Base-by-base conservation (phyloP, 2,888 invertebrate species). In the Synanthedon tipuliformis region DNA sequence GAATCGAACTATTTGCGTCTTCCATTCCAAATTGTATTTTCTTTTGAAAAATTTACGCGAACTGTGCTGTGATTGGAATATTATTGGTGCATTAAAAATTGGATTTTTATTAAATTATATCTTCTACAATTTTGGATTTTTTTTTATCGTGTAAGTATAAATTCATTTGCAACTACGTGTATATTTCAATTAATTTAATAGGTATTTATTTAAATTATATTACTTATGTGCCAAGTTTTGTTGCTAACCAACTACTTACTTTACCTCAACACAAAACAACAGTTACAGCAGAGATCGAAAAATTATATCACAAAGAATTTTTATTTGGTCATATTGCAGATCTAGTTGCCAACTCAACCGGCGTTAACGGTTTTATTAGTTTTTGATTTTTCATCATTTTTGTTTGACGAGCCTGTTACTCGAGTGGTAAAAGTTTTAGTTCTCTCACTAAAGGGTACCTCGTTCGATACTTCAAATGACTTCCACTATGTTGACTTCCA, bases 71-170 rank as follows among this genome's bases (percentile, higher is more conserved):
- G 76, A 58, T 67, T 73, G 71, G 67, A 65, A 62, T 65, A 68
- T n/a, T n/a, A n/a, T n/a, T n/a, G 69, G 73, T 75, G 74, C 65
- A 67, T 71, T 60, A 59, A 61, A 64, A 62, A 55, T 58, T 63
- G 59, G 62, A 66, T 68, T 72, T 23, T 71, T 76, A 73, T 74
- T 70, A 71, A 65, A 54, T 58, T 62, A 56, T 34, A 57, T 66
- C 62, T 61, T 61, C 61, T 58, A 56, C 55, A 51, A 41, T 56
- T 59, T 61, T 71, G 78, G 76, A 79, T 77, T 78, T 70, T 77
- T 78, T 70, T 78, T 81, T 63, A 73, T 78, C 78, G 73, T 73
- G 85, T 84, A 75, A 75, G 85, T 85, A 71, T 45, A n/a, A 45
- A n/a, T 34, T 34, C 10, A 34, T 34, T 34, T 34, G 27, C 0